Percentiles rank a stretch among this genome's conserved stretches.
Evolutionary conservation across 1,140 invertebrate genomes (phyloP).

Genomic region (Cherax quadricarinatus): DNA sequence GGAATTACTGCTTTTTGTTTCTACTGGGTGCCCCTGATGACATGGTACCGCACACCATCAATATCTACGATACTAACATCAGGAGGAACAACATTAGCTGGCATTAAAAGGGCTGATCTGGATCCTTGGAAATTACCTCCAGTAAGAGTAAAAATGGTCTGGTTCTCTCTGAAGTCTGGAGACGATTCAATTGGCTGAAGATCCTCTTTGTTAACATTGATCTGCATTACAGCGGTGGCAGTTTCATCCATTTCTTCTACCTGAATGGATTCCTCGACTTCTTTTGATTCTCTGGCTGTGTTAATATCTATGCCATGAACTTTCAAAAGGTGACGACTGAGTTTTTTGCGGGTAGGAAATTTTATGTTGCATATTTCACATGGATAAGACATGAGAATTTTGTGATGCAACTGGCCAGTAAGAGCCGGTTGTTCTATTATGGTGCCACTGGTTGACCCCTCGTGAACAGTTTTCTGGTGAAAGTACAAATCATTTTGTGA

Average conservation of each 20-base stretch:
- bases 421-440: neutral
- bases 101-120: constrained; percentile 39
- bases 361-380: constrained; percentile 23
- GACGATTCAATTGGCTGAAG: neutral
- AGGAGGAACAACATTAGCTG: constrained; percentile 48
- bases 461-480: constrained; percentile 36
- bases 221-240: constrained; percentile 24
- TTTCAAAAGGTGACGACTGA: constrained; percentile 10
- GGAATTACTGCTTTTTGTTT: neutral
- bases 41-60: constrained; percentile 61
- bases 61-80: constrained; percentile 62
- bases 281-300: neutral
- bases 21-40: constrained; percentile 45
- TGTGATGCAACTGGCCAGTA: neutral
- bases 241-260: constrained; percentile 19
- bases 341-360: neutral
- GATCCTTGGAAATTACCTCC: neutral
- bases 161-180: neutral
- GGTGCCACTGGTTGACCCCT: neutral
- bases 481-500: constrained; percentile 27
- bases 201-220: constrained; percentile 21
- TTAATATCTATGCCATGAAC: neutral
- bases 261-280: constrained; percentile 16
- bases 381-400: neutral
- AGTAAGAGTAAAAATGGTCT: neutral